Evolutionary conservation across 2,113 vertebrate species (phyloP), one percentile per base, ranked within the genome.

Genomic region (Chrysemys picta): DNA sequence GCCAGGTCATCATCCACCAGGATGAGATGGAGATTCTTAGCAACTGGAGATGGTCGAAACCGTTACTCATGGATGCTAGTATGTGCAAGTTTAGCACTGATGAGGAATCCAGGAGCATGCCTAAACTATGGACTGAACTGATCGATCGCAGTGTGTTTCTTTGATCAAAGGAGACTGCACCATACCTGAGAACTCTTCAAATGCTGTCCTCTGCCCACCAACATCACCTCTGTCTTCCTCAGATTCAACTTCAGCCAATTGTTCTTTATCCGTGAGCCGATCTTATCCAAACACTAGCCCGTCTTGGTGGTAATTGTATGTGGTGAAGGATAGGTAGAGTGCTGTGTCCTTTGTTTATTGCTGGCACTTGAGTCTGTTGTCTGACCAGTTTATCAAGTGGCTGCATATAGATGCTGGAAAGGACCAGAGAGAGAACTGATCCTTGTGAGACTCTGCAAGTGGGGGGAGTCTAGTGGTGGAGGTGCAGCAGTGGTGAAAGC

Each of bases 331-430:
- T n/a, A 65, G 8, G 62, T 35, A 65, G 19, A 2, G 50, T 76
- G 4, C 21, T 1, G 86, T 47, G 2, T 27, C 53, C 6, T 4
- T 59, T 83, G 57, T 3, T 0, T 10, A 0, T 3, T n/a, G 49
- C 1, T 38, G 50, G 81, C 29, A 8, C 14, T 2, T 5, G 2
- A 35, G 57, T 1, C 24, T 65, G 29, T 5, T 2, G 1, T 4
- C 53, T 19, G 31, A 14, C 19, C n/a, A 38, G n/a, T 75, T 75
- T 31, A 65, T 65, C 31, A 17, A 65, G 62, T 65, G 31, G 1
- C 31, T 65, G 62, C 38, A 24, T 6, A 38, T 24, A 75, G 5
- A 25, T 13, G 35, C 65, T 16, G 38, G 19, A 75, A 65, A 75
- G 22, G 22, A 42, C 21, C 19, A 45, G 38, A 75, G 72, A 62